Percentiles rank a stretch among this genome's conserved stretches.
These are phyloP conservation scores for Tyria jacobaeae DNA, from an alignment of 2,888 invertebrate genomes.

Conservation along the genomic window DNA sequence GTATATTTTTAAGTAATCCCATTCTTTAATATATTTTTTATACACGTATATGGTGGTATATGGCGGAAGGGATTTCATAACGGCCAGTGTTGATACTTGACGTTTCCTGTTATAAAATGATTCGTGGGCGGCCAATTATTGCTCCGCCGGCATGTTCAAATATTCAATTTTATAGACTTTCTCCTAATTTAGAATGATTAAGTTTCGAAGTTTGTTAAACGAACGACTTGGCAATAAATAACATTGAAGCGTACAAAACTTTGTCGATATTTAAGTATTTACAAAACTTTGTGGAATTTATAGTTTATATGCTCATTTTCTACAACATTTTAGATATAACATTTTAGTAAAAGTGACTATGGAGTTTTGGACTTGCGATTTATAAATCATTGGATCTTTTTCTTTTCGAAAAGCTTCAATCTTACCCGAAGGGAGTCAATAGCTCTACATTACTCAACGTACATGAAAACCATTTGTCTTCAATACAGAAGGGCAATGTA, in stretches of 20 bases:
- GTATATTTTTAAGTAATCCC: too few relatives aligned
- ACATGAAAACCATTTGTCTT: constrained; percentile 38
- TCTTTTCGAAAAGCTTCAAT: constrained; percentile 27
- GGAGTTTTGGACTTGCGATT: constrained; percentile 2
- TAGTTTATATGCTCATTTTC: background rate
- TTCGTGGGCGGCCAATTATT: constrained; percentile 41
- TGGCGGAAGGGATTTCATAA: too few relatives aligned
- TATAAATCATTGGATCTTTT: constrained; percentile 35
- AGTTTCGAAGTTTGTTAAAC: constrained; percentile 21
- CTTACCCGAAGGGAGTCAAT: constrained; percentile 30
- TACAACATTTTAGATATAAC: constrained; percentile 1
- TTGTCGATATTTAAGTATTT: constrained; percentile 5
- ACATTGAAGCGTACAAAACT: constrained; percentile 7
- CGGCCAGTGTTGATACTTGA: constrained; percentile 13
- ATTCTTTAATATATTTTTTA: too few relatives aligned
- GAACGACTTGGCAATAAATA: constrained; percentile 10
- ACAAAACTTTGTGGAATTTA: constrained; percentile 4
- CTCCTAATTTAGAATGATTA: constrained; percentile 34
- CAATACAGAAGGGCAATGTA: constrained; percentile 43
- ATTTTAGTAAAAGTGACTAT: too few relatives aligned
- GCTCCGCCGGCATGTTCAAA: constrained; percentile 25
- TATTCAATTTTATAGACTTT: constrained; percentile 36
- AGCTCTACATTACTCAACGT: constrained; percentile 38
- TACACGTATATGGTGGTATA: too few relatives aligned
- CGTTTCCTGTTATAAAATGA: constrained; percentile 30